phyloP scores from a whole-genome alignment of 2,888 invertebrate genomes.

The Callosobruchus maculatus region DNA sequence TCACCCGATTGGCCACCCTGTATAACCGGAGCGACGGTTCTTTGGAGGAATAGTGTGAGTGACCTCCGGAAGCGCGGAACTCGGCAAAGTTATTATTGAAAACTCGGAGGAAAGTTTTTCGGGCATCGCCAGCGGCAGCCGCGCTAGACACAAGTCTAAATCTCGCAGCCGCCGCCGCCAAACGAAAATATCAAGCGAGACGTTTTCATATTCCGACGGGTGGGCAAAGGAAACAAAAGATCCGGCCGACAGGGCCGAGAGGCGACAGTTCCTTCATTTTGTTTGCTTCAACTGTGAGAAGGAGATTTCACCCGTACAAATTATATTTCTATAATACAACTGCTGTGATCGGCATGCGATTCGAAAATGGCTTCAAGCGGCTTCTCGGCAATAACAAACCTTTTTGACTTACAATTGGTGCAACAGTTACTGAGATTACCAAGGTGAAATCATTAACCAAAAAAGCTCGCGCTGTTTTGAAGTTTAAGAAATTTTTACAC shows the following conservation, averaged over 20 bases:
- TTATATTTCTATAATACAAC: background rate
- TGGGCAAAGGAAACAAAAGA: background rate
- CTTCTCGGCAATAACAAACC: no score
- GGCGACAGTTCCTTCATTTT: background rate
- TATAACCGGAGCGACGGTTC: no score
- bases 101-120: slow-evolving; percentile 11
- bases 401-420: no score
- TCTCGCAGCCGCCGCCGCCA: background rate
- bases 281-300: background rate
- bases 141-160: slow-evolving; percentile 4
- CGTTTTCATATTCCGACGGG: background rate
- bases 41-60: background rate
- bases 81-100: slow-evolving; percentile 16
- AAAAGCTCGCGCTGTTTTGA: no score
- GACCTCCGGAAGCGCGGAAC: background rate
- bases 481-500: no score
- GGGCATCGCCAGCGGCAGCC: slow-evolving; percentile 11
- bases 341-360: background rate
- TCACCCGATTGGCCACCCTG: no score
- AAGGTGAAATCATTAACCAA: no score
- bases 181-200: background rate
- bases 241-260: background rate
- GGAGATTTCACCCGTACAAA: background rate
- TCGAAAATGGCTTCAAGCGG: no score
- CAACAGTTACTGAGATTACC: no score